Percentiles rank a stretch among this genome's conserved stretches.
Evolutionary conservation across 2,888 invertebrate genomes (phyloP).

Genomic region (Cryptus armator): DNA sequence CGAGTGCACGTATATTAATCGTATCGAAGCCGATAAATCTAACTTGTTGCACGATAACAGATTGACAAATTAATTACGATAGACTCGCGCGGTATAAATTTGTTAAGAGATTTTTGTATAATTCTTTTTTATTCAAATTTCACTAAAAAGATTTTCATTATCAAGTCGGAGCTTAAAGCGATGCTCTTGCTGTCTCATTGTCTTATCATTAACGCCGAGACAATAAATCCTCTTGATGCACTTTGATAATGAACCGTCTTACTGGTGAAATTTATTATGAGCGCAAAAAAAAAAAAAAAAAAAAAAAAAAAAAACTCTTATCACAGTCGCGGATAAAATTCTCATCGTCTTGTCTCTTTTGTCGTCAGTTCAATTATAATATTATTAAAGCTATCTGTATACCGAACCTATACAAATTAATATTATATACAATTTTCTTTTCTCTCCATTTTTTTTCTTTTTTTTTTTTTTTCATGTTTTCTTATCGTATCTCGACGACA

Average conservation of each 20-base stretch:
- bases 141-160: neutral
- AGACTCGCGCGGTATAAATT: too few relatives aligned
- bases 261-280: neutral
- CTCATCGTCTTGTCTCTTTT: neutral
- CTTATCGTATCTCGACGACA: neutral
- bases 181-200: neutral
- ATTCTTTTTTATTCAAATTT: neutral
- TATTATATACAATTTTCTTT: neutral
- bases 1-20: too few relatives aligned
- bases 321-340: neutral
- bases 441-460: neutral
- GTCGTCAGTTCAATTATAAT: conserved; percentile 13
- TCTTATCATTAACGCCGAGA: conserved; percentile 45
- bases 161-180: conserved; percentile 11
- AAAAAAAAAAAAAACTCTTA: neutral
- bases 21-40: too few relatives aligned
- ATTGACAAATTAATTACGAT: too few relatives aligned
- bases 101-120: neutral
- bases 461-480: neutral
- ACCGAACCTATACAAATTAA: neutral
- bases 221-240: conserved; percentile 45
- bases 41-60: too few relatives aligned
- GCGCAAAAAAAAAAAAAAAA: conserved; percentile 2
- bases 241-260: conserved; percentile 24
- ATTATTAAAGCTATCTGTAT: neutral